A percentile compares a stretch with the other conserved stretches of the same genome.
These are phyloP conservation scores for Brenthis daphne DNA, from an alignment of 2,888 invertebrate genomes.

Conservation along the genomic window DNA sequence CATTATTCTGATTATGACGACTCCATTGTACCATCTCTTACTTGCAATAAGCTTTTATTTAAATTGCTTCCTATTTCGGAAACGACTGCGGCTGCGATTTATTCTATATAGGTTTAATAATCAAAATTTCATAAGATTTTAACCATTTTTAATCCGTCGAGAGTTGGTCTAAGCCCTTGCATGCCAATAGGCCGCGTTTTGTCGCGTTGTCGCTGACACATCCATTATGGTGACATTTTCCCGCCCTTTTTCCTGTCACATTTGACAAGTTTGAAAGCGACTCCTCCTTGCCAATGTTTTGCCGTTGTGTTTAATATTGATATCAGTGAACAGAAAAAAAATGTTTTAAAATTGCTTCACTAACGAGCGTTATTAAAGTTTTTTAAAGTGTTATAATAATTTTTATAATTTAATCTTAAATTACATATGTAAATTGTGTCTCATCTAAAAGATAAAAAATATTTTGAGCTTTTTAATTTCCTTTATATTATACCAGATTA, in stretches of 20 bases:
- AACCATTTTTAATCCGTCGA: slow-evolving; percentile 65
- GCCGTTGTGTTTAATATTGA: slow-evolving; percentile 36
- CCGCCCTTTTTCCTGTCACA: slow-evolving; percentile 80
- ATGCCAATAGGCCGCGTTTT: slow-evolving; percentile 68
- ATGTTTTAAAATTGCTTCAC: neutral
- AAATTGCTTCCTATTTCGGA: slow-evolving; percentile 29
- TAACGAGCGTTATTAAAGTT: neutral
- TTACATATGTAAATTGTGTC: too few species aligned
- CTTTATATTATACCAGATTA: too few species aligned
- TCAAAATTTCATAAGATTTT: slow-evolving; percentile 60
- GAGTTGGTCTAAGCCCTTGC: slow-evolving; percentile 63
- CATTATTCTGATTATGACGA: slow-evolving; percentile 67
- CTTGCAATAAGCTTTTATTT: slow-evolving; percentile 36
- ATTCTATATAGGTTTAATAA: slow-evolving; percentile 35
- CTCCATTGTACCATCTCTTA: slow-evolving; percentile 39
- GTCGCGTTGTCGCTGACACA: slow-evolving; percentile 77
- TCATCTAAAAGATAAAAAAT: too few species aligned
- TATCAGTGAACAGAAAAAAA: slow-evolving; percentile 24
- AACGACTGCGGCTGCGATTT: slow-evolving; percentile 11
- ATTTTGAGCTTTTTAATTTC: too few species aligned
- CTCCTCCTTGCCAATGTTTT: slow-evolving; percentile 76
- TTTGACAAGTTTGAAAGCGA: slow-evolving; percentile 80
- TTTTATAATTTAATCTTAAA: too few species aligned
- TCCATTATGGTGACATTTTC: slow-evolving; percentile 80
- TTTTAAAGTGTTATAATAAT: too few species aligned